phyloP scores from a whole-genome alignment of 2,888 invertebrate species.

The Philereme vetulata region DNA sequence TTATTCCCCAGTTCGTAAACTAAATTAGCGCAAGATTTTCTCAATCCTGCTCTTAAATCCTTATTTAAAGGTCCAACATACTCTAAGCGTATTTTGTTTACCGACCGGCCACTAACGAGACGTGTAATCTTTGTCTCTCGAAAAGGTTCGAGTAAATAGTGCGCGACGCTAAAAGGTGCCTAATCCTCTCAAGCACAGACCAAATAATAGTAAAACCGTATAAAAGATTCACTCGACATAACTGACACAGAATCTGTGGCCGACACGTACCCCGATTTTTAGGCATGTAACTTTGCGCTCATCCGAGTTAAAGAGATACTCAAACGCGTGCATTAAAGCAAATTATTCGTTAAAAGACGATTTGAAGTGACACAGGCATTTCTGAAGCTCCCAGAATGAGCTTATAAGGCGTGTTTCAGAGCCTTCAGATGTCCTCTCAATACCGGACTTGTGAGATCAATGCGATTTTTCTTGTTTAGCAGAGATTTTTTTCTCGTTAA shows the following conservation, averaged over 20 bases:
- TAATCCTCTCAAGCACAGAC: constrained; percentile 54
- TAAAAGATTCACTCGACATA: constrained; percentile 12
- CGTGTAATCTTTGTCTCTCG: constrained; percentile 55
- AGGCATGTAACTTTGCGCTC: not conserved
- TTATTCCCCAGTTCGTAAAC: constrained; percentile 10
- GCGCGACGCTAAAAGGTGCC: constrained; percentile 75
- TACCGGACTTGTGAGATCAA: constrained; percentile 69
- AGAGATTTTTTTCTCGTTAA: constrained; percentile 55
- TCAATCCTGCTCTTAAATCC: constrained; percentile 18
- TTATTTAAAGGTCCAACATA: constrained; percentile 23
- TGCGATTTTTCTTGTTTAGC: constrained; percentile 59
- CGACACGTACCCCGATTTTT: not conserved
- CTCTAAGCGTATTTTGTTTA: constrained; percentile 32
- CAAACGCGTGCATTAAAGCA: not conserved
- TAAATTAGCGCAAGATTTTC: constrained; percentile 15
- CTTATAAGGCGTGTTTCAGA: constrained; percentile 62
- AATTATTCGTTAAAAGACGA: not conserved
- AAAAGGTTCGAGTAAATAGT: constrained; percentile 71
- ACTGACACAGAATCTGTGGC: not conserved
- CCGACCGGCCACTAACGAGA: constrained; percentile 49
- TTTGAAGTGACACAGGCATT: constrained; percentile 16
- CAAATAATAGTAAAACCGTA: constrained; percentile 10
- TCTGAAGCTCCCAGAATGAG: constrained; percentile 71
- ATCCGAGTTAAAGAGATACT: not conserved
- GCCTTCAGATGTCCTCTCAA: constrained; percentile 66